Conservation (phyloP, 2,797 vertebrate genomes). For the Dendrocincla fuliginosa region DNA sequence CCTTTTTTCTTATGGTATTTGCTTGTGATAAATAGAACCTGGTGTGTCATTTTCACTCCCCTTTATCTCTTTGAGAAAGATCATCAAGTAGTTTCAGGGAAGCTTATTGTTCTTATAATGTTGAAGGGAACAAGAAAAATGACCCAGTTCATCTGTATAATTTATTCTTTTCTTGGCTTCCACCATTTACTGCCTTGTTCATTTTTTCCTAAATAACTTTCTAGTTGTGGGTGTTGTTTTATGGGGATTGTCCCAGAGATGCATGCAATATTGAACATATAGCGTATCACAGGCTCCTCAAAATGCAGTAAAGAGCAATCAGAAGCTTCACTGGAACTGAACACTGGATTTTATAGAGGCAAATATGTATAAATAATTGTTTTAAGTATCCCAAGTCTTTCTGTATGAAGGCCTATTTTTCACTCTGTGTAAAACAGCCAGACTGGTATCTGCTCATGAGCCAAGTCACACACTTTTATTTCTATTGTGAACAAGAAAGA, state of each 20-base stretch:
- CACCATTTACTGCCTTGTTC: not conserved
- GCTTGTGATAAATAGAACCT: not conserved
- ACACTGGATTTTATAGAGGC: not conserved
- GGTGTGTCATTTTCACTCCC: not conserved
- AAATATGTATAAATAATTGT: not conserved
- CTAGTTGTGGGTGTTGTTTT: not conserved
- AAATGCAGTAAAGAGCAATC: not conserved
- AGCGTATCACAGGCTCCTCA: not conserved
- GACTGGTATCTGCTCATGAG: constrained; percentile 20
- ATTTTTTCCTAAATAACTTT: not conserved
- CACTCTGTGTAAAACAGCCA: constrained; percentile 9
- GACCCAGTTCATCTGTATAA: not conserved
- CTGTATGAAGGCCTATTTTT: constrained; percentile 38
- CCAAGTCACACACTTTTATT: constrained; percentile 61
- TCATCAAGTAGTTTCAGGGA: not conserved
- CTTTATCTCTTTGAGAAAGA: not conserved
- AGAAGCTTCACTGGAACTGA: not conserved
- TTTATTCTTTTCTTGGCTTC: not conserved
- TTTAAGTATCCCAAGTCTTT: not conserved
- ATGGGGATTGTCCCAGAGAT: not conserved
- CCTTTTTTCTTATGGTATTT: not conserved
- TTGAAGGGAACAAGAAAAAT: not conserved
- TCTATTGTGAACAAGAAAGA: constrained; percentile 52
- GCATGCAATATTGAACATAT: not conserved
- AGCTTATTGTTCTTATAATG: not conserved